phyloP scores from a whole-genome alignment of 2,113 vertebrate genomes.

The Pedionomus torquatus region DNA sequence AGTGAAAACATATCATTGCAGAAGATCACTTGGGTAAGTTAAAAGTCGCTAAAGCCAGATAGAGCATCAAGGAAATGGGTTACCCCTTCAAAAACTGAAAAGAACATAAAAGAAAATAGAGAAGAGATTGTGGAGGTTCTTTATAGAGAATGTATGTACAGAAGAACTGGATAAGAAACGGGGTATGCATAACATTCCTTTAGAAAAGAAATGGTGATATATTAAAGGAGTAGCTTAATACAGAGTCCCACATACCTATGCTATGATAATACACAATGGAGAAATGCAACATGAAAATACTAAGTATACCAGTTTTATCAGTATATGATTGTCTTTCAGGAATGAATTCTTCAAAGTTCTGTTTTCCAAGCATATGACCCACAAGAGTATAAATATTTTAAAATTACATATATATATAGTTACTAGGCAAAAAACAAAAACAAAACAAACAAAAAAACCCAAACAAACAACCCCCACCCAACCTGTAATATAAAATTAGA shows the following conservation, averaged over 20 bases:
- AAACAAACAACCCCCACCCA: no score
- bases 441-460: no score
- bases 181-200: neutral
- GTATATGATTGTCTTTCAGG: neutral
- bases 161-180: neutral
- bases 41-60: neutral
- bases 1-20: neutral
- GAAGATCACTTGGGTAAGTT: neutral
- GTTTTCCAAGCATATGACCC: neutral
- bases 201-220: neutral
- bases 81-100: neutral
- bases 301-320: neutral
- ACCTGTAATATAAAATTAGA: neutral
- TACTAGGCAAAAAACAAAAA: neutral
- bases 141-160: neutral
- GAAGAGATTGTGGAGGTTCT: neutral
- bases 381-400: neutral
- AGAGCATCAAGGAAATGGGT: neutral
- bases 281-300: neutral
- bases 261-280: neutral
- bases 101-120: neutral
- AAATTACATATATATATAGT: neutral
- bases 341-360: neutral
- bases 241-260: neutral
- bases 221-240: neutral